Evolutionary conservation across 1,140 invertebrate genomes (phyloP).

Genomic region (Penaeus vannamei): DNA sequence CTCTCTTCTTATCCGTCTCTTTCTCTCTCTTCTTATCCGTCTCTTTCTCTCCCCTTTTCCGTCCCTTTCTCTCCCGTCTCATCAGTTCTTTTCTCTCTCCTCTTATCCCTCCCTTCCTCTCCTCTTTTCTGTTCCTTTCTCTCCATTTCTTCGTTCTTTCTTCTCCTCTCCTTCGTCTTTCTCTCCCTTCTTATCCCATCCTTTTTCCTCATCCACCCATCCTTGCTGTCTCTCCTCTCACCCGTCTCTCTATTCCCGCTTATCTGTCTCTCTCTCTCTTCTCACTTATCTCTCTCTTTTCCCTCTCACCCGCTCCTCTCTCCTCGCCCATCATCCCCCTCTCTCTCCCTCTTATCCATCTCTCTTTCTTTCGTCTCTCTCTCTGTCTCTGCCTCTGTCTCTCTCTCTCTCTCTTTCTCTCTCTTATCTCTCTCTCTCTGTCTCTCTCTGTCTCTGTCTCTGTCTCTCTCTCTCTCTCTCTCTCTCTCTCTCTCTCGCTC

Average conservation of each 20-base stretch:
- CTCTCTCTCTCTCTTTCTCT: background rate
- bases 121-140: background rate
- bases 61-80: background rate
- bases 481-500: background rate
- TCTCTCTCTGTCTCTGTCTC: background rate
- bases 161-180: background rate
- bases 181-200: background rate
- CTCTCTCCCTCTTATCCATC: background rate
- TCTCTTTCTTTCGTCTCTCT: background rate
- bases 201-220: no score
- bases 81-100: background rate
- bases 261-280: background rate
- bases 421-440: background rate
- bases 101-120: background rate
- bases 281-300: background rate
- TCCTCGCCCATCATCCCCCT: background rate
- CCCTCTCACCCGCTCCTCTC: background rate
- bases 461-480: background rate
- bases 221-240: background rate
- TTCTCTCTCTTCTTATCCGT: background rate
- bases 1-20: background rate
- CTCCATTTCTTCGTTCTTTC: background rate
- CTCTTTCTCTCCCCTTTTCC: background rate
- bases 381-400: background rate
- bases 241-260: background rate